Conservation (phyloP, 2,888 invertebrate genomes). For the Stenichneumon culpator region DNA sequence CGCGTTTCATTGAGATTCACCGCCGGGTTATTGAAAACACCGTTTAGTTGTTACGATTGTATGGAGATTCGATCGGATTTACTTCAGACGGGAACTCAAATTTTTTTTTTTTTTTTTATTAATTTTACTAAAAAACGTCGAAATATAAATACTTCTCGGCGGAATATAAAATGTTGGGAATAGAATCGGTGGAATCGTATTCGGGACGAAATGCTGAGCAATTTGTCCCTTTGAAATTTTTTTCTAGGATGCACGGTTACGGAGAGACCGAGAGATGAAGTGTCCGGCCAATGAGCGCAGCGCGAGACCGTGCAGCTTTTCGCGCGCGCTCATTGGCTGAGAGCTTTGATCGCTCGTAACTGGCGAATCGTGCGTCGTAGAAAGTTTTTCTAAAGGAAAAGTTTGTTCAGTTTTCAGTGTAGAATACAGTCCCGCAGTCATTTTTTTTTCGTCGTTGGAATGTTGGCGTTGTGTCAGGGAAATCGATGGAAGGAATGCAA, state of each 20-base stretch:
- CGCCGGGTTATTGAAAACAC: slow-evolving; percentile 30
- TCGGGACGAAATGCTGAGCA: neutral
- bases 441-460: neutral
- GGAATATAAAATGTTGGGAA: neutral
- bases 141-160: neutral
- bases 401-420: neutral
- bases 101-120: neutral
- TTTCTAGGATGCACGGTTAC: neutral
- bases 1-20: slow-evolving; percentile 12
- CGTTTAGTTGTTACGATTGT: neutral
- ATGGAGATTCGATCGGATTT: neutral
- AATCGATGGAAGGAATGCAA: neutral
- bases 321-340: neutral
- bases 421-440: neutral
- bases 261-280: neutral
- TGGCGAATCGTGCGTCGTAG: neutral
- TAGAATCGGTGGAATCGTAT: neutral
- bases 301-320: neutral
- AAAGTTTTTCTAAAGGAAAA: neutral
- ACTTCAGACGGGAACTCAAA: neutral
- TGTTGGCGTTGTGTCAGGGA: too few relatives aligned
- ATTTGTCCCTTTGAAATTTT: neutral
- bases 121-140: neutral
- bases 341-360: neutral
- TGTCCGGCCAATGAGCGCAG: neutral